Base-by-base conservation (phyloP, 2,888 invertebrate species). In the Nomada ferruginata region DNA sequence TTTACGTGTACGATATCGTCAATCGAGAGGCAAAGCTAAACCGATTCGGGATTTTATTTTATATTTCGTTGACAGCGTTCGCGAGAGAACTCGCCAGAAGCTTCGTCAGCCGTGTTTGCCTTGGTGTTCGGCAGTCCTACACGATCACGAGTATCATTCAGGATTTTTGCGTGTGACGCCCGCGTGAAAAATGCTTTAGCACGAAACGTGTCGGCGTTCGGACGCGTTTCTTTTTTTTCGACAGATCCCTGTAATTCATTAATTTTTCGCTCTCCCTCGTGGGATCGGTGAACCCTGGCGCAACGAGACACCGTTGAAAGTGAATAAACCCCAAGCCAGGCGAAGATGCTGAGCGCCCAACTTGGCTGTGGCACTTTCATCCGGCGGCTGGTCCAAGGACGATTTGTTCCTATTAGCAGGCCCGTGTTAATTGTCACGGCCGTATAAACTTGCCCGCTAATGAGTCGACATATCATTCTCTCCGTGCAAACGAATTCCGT, bases 351-450 rank as follows among this genome's bases (percentile, higher is more conserved):
- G 23, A 71, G 36, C 53, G 72, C 18, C 36, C 63, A 61, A 15
- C 55, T 42, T 72, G 71, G 55, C 52, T 73, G 36, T 29, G 52
- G 80, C 52, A 72, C 72, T 75, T 75, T 70, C 79, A 65, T 79
- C 61, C 76, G 57, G 29, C 50, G 68, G 50, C 44, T 50, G 73
- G 75, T 61, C 82, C 79, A 79, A 70, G 76, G 83, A 80, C 82
- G 76, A 84, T 84, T 85, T 84, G 85, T 84, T 85, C 79, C 84
- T 82, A 84, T 85, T 85, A 85, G 84, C 85, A 59, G 23, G 79
- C 44, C 18, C 53, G 71, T 82, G 85, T 76, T 85, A 85, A 85
- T 85, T 78, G 69, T 69, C 69, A 66, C 60, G 75, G 57, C 65
- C 65, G 63, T 84, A 84, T 78, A 81, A 85, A 84, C 73, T 79